Evolutionary conservation across 2,888 invertebrate genomes (phyloP), one percentile per base, ranked within the genome.

Genomic region (Fragum fragum): DNA sequence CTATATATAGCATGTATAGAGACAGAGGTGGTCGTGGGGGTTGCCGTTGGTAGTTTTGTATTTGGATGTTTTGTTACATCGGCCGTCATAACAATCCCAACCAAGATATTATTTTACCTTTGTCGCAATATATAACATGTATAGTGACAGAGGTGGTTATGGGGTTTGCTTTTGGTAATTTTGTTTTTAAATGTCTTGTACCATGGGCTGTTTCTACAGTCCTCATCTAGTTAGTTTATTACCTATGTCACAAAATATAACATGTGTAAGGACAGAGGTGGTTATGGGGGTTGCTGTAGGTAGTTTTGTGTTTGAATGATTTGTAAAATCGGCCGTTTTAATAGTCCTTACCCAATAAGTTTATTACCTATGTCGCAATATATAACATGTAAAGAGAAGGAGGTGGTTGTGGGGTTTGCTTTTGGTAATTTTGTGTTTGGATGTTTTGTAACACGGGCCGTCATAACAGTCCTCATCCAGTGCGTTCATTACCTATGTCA

Each of bases 371-470:
- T n/a, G n/a, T n/a, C n/a, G n/a, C n/a, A n/a, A n/a, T n/a, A n/a
- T n/a, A n/a, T n/a, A n/a, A n/a, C n/a, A n/a, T n/a, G n/a, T n/a
- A n/a, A n/a, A n/a, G n/a, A n/a, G 57, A 21, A 1, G 14, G 23
- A 57, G 21, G 57, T 26, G 28, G 26, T 57, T 14, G 61, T 61
- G 3, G 32, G 32, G 18, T 14, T 61, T 18, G 32, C 36, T 29
- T 16, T 32, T 18, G 32, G 61, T 0, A 32, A 32, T 32, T 61
- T 61, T 18, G 42, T 66, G 14, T 23, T 66, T 3, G 66, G 66
- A 16, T 42, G 66, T 66, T 66, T 66, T 42, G 66, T 66, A 14
- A 66, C 66, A 9, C 42, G 66, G 66, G 66, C 66, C 11, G 9
- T 66, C 26, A 66, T 66, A 14, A 66, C 66, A 23, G 26, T 66